Evolutionary conservation across 1,140 invertebrate genomes (phyloP).

Genomic region (Bombus difficillimus): DNA sequence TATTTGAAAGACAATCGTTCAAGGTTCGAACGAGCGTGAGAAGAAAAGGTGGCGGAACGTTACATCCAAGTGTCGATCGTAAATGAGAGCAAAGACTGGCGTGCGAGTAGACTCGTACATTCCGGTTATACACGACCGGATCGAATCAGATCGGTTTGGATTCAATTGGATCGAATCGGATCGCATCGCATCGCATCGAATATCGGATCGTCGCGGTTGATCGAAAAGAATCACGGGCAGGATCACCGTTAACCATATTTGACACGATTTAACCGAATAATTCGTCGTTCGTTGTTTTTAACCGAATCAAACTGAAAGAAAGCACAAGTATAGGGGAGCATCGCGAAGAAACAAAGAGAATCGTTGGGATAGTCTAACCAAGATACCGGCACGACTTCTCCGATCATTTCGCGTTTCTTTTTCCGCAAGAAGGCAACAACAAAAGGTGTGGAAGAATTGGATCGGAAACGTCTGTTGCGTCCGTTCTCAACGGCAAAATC

Average conservation of each 20-base stretch:
- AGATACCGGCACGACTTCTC: background rate
- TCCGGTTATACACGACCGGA: background rate
- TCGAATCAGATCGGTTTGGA: background rate
- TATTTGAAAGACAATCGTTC: too few relatives aligned
- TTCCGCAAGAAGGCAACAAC: background rate
- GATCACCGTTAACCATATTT: constrained; percentile 18
- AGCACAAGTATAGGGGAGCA: too few relatives aligned
- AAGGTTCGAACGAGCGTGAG: too few relatives aligned
- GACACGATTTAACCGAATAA: constrained; percentile 29
- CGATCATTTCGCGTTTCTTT: background rate
- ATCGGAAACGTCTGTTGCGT: constrained; percentile 45
- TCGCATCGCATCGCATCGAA: background rate
- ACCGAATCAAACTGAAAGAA: background rate
- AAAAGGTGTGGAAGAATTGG: background rate
- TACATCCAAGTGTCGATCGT: background rate
- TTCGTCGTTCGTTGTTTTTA: background rate
- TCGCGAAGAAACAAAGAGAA: too few relatives aligned
- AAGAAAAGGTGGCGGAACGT: too few relatives aligned
- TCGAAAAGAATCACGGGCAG: constrained; percentile 5
- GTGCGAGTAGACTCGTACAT: background rate
- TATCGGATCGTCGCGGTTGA: background rate
- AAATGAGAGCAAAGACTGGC: background rate
- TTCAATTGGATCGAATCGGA: background rate
- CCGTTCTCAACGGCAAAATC: constrained; percentile 42
- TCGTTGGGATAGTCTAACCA: background rate